Percentiles rank a stretch among this genome's conserved stretches.
phyloP scores from a whole-genome alignment of 2,888 invertebrate species.

The Matsumyia berberina region DNA sequence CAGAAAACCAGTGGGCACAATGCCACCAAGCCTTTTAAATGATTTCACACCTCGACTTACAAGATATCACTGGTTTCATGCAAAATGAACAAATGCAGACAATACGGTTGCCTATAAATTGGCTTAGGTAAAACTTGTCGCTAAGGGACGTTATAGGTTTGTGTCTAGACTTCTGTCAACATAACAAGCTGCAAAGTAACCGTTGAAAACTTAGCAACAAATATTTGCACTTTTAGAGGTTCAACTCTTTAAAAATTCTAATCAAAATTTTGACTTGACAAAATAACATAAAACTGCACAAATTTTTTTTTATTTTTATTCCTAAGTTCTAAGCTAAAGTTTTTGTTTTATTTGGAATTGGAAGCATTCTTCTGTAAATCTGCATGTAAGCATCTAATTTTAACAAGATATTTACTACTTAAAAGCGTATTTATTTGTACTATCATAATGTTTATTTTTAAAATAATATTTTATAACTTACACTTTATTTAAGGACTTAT shows the following conservation, averaged over 20 bases:
- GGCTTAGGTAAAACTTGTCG: no score
- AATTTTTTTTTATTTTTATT: conserved; percentile 2
- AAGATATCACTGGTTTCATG: no score
- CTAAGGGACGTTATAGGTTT: no score
- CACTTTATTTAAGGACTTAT: conserved; percentile 11
- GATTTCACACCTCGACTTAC: no score
- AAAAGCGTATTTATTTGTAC: conserved; percentile 48
- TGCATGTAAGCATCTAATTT: conserved; percentile 25
- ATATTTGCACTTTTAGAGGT: no score
- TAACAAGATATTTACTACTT: conserved; percentile 41
- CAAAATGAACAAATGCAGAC: no score
- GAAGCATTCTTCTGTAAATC: conserved; percentile 15
- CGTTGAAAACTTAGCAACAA: no score
- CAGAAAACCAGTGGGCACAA: no score
- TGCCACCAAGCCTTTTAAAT: no score
- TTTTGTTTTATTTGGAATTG: conserved; percentile 6
- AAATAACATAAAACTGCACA: not conserved
- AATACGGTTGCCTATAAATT: no score
- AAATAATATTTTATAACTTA: conserved; percentile 24
- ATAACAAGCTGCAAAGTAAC: no score
- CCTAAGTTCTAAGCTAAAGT: conserved; percentile 7
- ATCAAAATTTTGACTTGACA: not conserved
- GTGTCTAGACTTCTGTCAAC: no score
- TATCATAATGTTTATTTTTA: conserved; percentile 46
- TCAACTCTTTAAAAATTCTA: not conserved